These are phyloP conservation scores for Xestia ashworthii DNA, from an alignment of 2,888 invertebrate genomes.

Conservation along the genomic window DNA sequence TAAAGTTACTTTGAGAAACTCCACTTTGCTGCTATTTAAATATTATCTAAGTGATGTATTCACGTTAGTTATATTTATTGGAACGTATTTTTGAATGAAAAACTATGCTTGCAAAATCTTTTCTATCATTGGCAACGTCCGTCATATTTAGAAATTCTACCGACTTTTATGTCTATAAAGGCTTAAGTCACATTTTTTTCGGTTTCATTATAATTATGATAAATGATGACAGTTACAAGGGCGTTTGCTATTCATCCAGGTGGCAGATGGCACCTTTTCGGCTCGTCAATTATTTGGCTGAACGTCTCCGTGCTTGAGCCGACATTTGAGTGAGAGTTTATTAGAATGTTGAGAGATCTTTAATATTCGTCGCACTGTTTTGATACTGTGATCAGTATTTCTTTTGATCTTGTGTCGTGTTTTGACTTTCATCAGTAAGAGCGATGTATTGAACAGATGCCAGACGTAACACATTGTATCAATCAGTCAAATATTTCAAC, in stretches of 20 bases:
- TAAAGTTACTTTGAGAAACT: conserved; percentile 10
- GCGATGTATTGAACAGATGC: conserved; percentile 81
- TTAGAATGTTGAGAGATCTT: conserved; percentile 52
- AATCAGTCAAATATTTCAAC: conserved; percentile 81
- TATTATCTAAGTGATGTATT: conserved; percentile 1
- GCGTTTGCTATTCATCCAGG: conserved; percentile 74
- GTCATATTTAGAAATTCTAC: conserved; percentile 30
- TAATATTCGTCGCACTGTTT: conserved; percentile 49
- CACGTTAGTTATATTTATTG: not conserved
- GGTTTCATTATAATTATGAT: conserved; percentile 79
- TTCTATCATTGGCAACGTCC: conserved; percentile 10
- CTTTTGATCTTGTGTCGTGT: conserved; percentile 70
- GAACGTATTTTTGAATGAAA: not conserved
- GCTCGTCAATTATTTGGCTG: conserved; percentile 55
- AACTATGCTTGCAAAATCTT: not conserved
- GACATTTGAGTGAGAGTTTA: conserved; percentile 52
- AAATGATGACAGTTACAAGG: conserved; percentile 78
- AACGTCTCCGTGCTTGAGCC: conserved; percentile 46
- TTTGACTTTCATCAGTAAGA: conserved; percentile 84
- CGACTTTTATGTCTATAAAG: conserved; percentile 39
- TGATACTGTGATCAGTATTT: conserved; percentile 62
- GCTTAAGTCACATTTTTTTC: conserved; percentile 71
- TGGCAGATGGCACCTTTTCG: conserved; percentile 73
- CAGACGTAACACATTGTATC: conserved; percentile 80
- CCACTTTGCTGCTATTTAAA: not conserved